These are phyloP conservation scores for Scaptomyza montana DNA, from an alignment of 1,140 invertebrate genomes.

Conservation along the genomic window DNA sequence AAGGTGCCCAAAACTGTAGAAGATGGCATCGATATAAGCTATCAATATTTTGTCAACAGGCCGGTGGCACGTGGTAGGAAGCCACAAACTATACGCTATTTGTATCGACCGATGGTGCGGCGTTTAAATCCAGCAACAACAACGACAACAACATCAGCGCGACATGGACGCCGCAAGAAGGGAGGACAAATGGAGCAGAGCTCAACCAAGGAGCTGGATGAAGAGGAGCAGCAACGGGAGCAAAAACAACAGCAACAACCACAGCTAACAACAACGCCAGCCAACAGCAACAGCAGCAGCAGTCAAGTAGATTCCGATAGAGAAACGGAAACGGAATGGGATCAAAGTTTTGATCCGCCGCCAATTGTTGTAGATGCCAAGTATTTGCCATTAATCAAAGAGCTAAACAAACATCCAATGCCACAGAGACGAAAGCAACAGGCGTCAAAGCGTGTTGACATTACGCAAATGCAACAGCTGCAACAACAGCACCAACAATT, in stretches of 20 bases:
- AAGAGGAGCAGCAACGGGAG: neutral
- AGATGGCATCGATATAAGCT: conserved; percentile 69
- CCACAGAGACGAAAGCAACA: neutral
- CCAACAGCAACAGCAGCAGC: conserved; percentile 1
- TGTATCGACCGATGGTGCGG: conserved; percentile 64
- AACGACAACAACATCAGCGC: neutral
- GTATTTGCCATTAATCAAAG: conserved; percentile 25
- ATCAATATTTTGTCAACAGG: conserved; percentile 60
- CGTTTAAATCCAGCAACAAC: conserved; percentile 28
- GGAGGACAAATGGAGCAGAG: neutral
- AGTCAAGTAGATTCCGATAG: neutral
- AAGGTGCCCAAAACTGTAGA: conserved; percentile 63
- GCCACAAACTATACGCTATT: conserved; percentile 54
- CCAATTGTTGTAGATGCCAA: conserved; percentile 28
- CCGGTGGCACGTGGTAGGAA: conserved; percentile 58
- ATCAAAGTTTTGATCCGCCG: conserved; percentile 5
- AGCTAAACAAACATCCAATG: conserved; percentile 25
- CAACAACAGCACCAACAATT: conserved; percentile 3
- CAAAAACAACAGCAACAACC: neutral
- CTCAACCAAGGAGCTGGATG: neutral
- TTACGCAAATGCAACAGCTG: neutral
- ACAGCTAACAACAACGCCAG: neutral
- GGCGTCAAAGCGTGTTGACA: no score
- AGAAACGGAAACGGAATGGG: neutral
- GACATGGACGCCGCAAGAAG: conserved; percentile 14